Conservation (phyloP, 2,797 vertebrate genomes). For the Diglossa cyanea region DNA sequence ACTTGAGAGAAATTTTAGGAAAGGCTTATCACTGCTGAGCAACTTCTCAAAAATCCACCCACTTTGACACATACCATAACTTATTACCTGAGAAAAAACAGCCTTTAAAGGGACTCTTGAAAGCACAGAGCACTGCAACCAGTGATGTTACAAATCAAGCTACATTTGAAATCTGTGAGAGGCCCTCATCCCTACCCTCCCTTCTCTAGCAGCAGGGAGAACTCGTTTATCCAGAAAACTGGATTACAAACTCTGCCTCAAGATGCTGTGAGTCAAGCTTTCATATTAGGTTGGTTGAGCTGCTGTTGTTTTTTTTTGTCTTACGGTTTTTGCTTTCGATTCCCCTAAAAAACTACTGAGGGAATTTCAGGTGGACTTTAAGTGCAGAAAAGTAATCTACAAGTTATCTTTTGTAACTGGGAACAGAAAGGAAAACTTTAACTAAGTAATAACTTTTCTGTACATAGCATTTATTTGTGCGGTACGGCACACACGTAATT, state of each 20-base stretch:
- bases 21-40: background rate
- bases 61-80: background rate
- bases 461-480: background rate
- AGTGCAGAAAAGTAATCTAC: background rate
- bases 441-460: background rate
- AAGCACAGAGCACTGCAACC: background rate
- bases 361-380: background rate
- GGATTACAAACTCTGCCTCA: background rate
- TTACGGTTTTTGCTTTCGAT: background rate
- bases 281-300: background rate
- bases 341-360: background rate
- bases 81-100: background rate
- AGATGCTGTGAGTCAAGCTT: slow-evolving; percentile 25
- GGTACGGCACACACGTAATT: background rate
- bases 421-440: background rate
- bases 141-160: background rate
- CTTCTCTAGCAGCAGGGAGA: slow-evolving; percentile 24
- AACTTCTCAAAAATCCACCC: background rate
- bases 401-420: background rate
- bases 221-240: slow-evolving; percentile 15
- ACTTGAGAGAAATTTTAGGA: background rate
- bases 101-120: background rate
- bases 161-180: background rate
- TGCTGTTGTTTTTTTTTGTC: background rate
- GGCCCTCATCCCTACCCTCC: background rate